Evolutionary conservation across 1,140 invertebrate genomes (phyloP), one percentile per base, ranked within the genome.

Genomic region (Magallana angulata): DNA sequence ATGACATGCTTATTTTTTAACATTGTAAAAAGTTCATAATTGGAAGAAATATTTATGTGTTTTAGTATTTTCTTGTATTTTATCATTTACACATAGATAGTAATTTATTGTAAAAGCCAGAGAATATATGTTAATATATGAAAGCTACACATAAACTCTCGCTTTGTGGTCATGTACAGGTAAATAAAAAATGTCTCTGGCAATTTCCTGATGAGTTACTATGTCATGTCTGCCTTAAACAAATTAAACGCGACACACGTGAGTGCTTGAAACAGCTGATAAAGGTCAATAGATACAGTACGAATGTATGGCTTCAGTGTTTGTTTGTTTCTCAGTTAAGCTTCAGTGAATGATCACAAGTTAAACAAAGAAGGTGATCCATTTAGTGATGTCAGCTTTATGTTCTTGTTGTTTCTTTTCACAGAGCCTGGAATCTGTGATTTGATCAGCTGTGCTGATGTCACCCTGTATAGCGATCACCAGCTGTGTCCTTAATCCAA

Each of bases 401-500:
- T 76, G 24, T 76, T 76, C 1, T 62, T 62, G 36, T 48, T 48
- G 36, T 62, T 76, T 76, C 36, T 12, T 76, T 76, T 30, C 24
- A 76, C 18, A 76, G 68, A 76, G 64, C 24, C 68, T 76, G 24
- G 68, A 36, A 36, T 12, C 24, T 12, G 24, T 11, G 36, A 24
- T 30, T 30, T 76, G 24, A 14, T 7, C 5, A 62, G 14, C 4
- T 16, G 12, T 64, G 36, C 60, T 14, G 60, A 64, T 16, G 60
- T 64, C 60, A 64, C 16, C 60, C 36, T 48, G 36, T 48, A 8
- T 30, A 30, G 68, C 36, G 9, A 18, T 30, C 12, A 76, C 68
- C 68, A 76, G 24, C 18, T 64, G 60, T 76, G 68, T 76, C 68
- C 9, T 30, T 76, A 76, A 76, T 76, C 68, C 24, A 76, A 76